Evolutionary conservation across 1,140 invertebrate species (phyloP).

Genomic region (Chlorops oryzae): DNA sequence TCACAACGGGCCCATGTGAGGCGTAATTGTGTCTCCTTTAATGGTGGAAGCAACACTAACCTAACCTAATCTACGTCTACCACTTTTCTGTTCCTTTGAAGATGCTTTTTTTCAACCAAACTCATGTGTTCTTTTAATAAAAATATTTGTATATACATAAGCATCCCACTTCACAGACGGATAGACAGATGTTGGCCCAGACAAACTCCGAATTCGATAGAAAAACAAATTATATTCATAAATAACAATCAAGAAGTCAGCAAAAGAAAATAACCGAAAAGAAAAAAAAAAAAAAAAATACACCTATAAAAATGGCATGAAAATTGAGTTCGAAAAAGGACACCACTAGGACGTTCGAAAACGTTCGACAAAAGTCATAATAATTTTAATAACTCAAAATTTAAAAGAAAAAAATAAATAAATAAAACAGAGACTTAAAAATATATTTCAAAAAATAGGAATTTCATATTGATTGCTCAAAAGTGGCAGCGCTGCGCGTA

Average conservation of each 20-base stretch:
- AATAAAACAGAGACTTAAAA: too few species aligned
- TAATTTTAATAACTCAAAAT: too few species aligned
- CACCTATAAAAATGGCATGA: conserved; percentile 35
- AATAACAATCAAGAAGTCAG: conserved; percentile 34
- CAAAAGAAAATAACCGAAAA: conserved; percentile 4
- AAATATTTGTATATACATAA: not conserved
- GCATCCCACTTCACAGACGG: not conserved
- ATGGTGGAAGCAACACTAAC: too few species aligned
- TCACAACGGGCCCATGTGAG: too few species aligned
- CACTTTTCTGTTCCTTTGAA: not conserved
- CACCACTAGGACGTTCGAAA: not conserved
- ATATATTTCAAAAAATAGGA: too few species aligned
- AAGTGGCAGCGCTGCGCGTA: not conserved
- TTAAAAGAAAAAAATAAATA: too few species aligned
- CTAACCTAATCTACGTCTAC: not conserved
- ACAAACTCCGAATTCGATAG: too few species aligned
- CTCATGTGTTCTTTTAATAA: not conserved
- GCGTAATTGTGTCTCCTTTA: too few species aligned
- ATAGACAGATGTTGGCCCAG: not conserved
- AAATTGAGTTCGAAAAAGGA: not conserved
- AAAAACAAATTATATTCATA: conserved; percentile 42
- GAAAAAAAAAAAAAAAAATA: conserved; percentile 19
- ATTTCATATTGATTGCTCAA: conserved; percentile 5
- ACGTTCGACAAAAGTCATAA: too few species aligned
- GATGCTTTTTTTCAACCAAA: not conserved